Evolutionary conservation across 2,888 invertebrate genomes (phyloP).

Genomic region (Eupithecia insigniata): DNA sequence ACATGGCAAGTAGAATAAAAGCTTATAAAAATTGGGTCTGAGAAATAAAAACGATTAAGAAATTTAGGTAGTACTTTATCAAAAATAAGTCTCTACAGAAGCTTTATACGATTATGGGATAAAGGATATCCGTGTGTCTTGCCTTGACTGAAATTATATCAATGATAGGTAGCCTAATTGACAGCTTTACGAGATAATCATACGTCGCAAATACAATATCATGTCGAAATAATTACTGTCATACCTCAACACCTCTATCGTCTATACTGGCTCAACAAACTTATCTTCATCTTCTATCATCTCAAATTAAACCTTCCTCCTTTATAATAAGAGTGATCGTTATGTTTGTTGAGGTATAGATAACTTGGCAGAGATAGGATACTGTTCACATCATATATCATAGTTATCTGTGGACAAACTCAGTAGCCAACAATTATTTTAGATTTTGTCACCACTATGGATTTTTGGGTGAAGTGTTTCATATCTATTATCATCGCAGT

Average conservation of each 20-base stretch:
- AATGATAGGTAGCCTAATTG: conserved; percentile 47
- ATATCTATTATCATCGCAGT: conserved; percentile 41
- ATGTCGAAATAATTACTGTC: conserved; percentile 60
- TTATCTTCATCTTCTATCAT: conserved; percentile 2
- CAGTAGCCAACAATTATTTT: conserved; percentile 65
- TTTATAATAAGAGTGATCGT: conserved; percentile 10
- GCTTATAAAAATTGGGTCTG: background rate
- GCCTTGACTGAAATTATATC: background rate
- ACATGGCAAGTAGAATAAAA: too few species aligned
- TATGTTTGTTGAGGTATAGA: conserved; percentile 31
- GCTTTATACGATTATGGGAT: background rate
- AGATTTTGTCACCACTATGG: conserved; percentile 57
- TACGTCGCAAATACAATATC: conserved; percentile 55
- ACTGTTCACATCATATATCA: conserved; percentile 62
- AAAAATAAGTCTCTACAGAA: background rate
- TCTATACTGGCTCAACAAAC: conserved; percentile 36
- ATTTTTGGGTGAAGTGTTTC: conserved; percentile 51
- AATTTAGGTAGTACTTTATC: background rate
- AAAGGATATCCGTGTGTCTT: background rate
- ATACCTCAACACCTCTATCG: conserved; percentile 54
- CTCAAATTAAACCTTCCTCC: conserved; percentile 32
- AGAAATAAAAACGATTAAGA: background rate
- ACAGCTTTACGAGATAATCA: conserved; percentile 46
- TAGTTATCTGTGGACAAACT: conserved; percentile 60
- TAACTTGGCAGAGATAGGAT: conserved; percentile 45